Conservation (phyloP, 2,113 vertebrate genomes). For the Trichomycterus rosablanca region DNA sequence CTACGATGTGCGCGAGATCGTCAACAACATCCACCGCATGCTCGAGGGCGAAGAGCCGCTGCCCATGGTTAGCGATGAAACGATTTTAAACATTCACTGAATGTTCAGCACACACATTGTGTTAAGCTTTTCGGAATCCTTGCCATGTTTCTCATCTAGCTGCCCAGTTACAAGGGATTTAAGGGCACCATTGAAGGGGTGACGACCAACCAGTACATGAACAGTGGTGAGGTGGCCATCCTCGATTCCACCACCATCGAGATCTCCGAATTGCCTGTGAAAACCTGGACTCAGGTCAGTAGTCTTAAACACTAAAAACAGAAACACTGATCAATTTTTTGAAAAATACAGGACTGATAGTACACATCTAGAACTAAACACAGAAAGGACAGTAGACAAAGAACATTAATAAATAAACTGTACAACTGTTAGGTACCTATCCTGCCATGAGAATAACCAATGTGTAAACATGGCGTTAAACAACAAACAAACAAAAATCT, state of each 20-base stretch:
- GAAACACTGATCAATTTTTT: no score
- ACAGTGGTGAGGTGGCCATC: slow-evolving; percentile 87
- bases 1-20: slow-evolving; percentile 82
- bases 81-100: background rate
- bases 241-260: slow-evolving; percentile 92
- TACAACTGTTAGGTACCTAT: no score
- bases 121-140: background rate
- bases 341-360: no score
- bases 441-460: no score
- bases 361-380: no score
- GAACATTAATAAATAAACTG: no score
- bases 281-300: slow-evolving; percentile 90
- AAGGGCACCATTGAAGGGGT: slow-evolving; percentile 86
- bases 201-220: slow-evolving; percentile 81
- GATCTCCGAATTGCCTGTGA: slow-evolving; percentile 92
- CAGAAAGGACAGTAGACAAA: no score
- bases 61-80: slow-evolving; percentile 77
- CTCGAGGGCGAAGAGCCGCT: slow-evolving; percentile 82
- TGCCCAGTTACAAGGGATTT: slow-evolving; percentile 93
- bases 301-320: no score
- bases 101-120: background rate
- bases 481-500: no score
- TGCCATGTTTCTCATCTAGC: slow-evolving; percentile 58
- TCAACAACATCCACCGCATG: slow-evolving; percentile 84
- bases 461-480: no score